Evolutionary conservation across 2,888 invertebrate species (phyloP), one percentile per base, ranked within the genome.

Genomic region (Tachina grossa): DNA sequence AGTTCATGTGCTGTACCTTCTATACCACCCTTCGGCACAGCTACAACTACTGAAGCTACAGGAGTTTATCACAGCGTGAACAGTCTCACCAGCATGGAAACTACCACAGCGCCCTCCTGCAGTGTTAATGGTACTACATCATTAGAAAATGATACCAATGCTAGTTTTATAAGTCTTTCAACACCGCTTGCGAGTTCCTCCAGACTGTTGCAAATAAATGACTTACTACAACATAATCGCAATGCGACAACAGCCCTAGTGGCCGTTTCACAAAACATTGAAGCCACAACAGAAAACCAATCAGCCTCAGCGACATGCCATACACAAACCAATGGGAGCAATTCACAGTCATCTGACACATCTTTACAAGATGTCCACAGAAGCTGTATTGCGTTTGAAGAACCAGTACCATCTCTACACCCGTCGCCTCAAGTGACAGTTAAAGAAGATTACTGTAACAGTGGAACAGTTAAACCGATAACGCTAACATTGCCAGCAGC

Each of bases 221-320:
- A 93, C 89, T 88, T 92, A 77, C 82, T 93, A 71, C 92, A 92
- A 83, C 91, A 91, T 82, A 92, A 91, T 90, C 91, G 92, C 3
- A 92, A 89, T 87, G 90, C 91, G 19, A 90, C 91, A n/a, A 88
- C 90, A 51, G 90, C 91, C 6, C 81, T 91, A 69, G 90, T 92
- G 41, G 91, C 91, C 22, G 89, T 91, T 63, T 88, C 91, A 10
- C 88, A 90, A 74, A 79, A 79, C 10, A 63, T 82, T 9, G 74
- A 63, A 45, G 31, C 59, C 14, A 68, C 53, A n/a, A 68, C 53
- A n/a, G 61, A 66, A 31, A 31, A 79, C 14, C 55, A 45, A 45
- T 47, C 49, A n/a, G 43, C 39, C 19, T 39, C 31, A 63, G 22
- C 61, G 39, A 14, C 22, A 47, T 53, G 45, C 43, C 47, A 16